phyloP scores from a whole-genome alignment of 2,113 vertebrate genomes.

The Ursus arctos region DNA sequence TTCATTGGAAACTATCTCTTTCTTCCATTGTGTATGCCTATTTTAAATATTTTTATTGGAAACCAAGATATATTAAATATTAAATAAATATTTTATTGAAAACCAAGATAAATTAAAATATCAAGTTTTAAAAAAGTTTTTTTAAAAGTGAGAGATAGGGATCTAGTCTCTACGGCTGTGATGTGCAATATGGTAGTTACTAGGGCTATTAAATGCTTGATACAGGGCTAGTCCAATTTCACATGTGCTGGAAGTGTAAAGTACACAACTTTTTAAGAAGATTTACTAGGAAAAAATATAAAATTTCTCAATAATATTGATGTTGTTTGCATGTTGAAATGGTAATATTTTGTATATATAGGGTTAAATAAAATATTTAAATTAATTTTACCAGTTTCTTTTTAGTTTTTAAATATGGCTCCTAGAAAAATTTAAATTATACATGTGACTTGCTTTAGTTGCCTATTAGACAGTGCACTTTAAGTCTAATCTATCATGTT shows the following conservation, averaged over 20 bases:
- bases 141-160: not conserved
- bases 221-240: not conserved
- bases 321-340: not conserved
- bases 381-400: not conserved
- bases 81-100: not conserved
- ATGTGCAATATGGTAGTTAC: not conserved
- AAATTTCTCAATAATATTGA: not conserved
- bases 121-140: not conserved
- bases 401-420: not conserved
- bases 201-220: not conserved
- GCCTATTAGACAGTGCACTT: not conserved
- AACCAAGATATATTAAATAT: not conserved
- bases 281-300: not conserved
- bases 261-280: not conserved
- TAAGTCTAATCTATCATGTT: not conserved
- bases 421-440: not conserved
- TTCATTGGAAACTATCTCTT: not conserved
- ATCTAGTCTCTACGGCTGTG: not conserved
- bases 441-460: not conserved
- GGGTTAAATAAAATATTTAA: not conserved
- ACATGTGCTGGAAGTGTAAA: not conserved
- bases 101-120: not conserved
- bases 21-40: not conserved
- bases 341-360: not conserved
- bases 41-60: conserved; percentile 29